Evolutionary conservation across 2,888 invertebrate species (phyloP), one percentile per base, ranked within the genome.

Genomic region (Lithophane ornitopus): DNA sequence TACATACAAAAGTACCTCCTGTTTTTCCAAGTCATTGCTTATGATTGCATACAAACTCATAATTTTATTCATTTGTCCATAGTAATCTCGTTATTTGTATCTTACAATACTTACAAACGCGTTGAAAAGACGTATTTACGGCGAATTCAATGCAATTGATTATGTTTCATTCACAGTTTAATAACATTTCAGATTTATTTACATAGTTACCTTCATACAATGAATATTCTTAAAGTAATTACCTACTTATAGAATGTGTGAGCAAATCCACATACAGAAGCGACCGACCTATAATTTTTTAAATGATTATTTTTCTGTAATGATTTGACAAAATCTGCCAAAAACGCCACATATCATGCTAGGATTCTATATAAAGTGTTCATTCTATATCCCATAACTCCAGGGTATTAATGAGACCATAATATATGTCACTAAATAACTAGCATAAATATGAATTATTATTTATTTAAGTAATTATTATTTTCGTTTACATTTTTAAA

Each of bases 11-110:
- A 14, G 26, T 16, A 49, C 16, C 49, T 16, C 26, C 28, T 14
- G 22, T 39, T 78, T 62, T 39, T 49, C 41, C 34, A 49, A 62
- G 80, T 78, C 77, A 78, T 79, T 26, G 54, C 11, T 49, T 56
- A 34, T 79, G 72, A 77, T 77, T 72, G 56, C 14, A 72, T 79
- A 54, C 39, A 16, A 22, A 71, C 1, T 12, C 1, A 41, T 22
- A 79, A 62, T 78, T 46, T 49, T 12, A 78, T 56, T 79, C n/a
- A 28, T 70, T 56, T 46, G 54, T 70, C 39, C 2, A n/a, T n/a
- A 28, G 3, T 19, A 41, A 44, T n/a, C 3, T 2, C 9, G 11
- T 26, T 1, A 70, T 46, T 70, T 54, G 59, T 70, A 3, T 14
- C n/a, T 39, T 70, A 46, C 34, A 59, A 34, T 34, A 26, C 56